Base-by-base conservation (phyloP, 92 coral and sea anemone species). In the Palythoa grandiflora region DNA sequence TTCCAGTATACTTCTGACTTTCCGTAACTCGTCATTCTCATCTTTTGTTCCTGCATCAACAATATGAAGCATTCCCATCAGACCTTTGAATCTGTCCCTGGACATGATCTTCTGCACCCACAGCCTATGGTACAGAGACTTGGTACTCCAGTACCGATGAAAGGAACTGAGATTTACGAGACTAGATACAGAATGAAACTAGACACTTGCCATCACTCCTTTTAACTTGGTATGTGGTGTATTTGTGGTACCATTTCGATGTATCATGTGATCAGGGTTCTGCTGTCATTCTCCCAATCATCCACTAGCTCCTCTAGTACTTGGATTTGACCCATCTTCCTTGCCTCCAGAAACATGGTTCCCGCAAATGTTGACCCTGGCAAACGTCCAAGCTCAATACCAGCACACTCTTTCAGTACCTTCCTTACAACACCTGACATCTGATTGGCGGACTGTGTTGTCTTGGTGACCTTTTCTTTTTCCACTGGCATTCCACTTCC, bases 101-200 rank as follows among this genome's bases (percentile, higher is more conserved):
- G 77, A 61, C 74, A 68, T 68, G 74, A 68, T 68, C 9, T 44
- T 38, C 0, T 88, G 44, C 17, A 91, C 89, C 93, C 93, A 90
- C 59, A 92, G 55, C 39, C 94, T 90, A 79, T 92, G 92, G 40
- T 71, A 85, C 35, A 92, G 47, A 35, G 93, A 74, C 57, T 90
- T 90, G 10, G 90, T 90, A 72, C 91, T 90, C 95, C 95, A 93
- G 63, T 93, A 93, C 38, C 77, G 59, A 37, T 86, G 84, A 28
- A 87, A 83, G 3, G 93, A 61, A 53, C 89, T 77, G 4, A 90
- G 90, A 38, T 73, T 55, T 17, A 93, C 89, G 2, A 92, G 88
- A 65, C 91, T 93, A 88, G 90, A 68, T 92, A 90, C 19, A 71
- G 38, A 28, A 88, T 74, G 35, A 88, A 28, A 28, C 28, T 28